Evolutionary conservation across 2,113 vertebrate genomes (phyloP).

Genomic region (Psettodes erumei): DNA sequence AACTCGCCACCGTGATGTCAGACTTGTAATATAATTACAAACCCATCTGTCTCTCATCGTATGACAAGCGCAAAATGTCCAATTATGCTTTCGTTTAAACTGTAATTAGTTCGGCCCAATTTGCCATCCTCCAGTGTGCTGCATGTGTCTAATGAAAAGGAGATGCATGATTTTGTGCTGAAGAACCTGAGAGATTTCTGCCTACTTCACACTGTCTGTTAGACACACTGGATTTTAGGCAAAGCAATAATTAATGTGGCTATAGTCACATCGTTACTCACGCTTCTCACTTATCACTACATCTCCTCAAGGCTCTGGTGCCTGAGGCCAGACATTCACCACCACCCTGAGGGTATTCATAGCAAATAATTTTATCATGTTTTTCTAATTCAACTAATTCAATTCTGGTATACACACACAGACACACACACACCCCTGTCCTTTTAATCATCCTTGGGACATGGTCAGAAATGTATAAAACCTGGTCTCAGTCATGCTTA

Average conservation of each 20-base stretch:
- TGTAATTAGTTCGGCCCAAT: constrained; percentile 99
- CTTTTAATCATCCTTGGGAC: neutral
- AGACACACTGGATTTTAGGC: constrained; percentile 14
- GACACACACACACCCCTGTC: neutral
- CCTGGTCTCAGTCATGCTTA: neutral
- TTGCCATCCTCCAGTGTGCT: constrained; percentile 88
- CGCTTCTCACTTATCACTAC: constrained; percentile 1
- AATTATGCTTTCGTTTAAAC: constrained; percentile 99
- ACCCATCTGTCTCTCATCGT: constrained; percentile 99
- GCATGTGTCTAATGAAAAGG: constrained; percentile 72
- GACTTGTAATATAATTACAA: constrained; percentile 98
- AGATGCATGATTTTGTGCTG: constrained; percentile 59
- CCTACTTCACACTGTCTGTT: constrained; percentile 17
- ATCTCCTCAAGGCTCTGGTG: constrained; percentile 1
- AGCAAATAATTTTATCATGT: neutral
- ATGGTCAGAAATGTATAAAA: neutral
- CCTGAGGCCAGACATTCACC: neutral
- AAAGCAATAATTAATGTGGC: constrained; percentile 10
- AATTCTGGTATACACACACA: neutral
- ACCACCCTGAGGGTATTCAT: neutral
- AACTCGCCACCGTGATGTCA: constrained; percentile 89
- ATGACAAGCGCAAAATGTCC: constrained; percentile 99
- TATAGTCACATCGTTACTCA: neutral
- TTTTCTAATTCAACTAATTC: neutral
- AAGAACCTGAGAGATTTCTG: constrained; percentile 51